Percentiles rank a stretch among this genome's conserved stretches.
Evolutionary conservation across 2,888 invertebrate species (phyloP).

Genomic region (Eledone cirrhosa): DNA sequence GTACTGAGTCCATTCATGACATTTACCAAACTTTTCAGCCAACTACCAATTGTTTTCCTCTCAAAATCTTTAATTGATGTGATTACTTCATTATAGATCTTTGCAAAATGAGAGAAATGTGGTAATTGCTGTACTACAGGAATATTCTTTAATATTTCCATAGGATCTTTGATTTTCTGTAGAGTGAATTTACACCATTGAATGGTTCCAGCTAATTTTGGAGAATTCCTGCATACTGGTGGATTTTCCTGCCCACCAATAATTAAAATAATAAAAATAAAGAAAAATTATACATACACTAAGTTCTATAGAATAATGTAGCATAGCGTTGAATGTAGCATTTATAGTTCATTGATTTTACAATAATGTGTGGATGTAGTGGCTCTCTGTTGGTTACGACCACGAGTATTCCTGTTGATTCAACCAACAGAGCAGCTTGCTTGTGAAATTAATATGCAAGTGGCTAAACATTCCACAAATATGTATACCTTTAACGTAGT

Average conservation of each 20-base stretch:
- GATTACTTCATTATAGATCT: constrained; percentile 61
- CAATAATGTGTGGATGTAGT: too few relatives aligned
- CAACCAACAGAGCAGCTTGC: too few relatives aligned
- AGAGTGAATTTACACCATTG: constrained; percentile 65
- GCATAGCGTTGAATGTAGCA: too few relatives aligned
- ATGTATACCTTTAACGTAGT: too few relatives aligned
- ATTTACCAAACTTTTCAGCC: constrained; percentile 63
- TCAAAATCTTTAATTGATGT: constrained; percentile 65
- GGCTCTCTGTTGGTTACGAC: too few relatives aligned
- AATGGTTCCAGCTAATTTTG: constrained; percentile 66
- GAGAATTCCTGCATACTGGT: constrained; percentile 62
- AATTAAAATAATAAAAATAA: background rate
- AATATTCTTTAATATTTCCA: constrained; percentile 64
- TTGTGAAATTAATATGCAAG: too few relatives aligned
- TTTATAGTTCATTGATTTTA: too few relatives aligned
- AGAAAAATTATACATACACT: too few relatives aligned
- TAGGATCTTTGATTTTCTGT: constrained; percentile 65
- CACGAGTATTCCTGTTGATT: too few relatives aligned
- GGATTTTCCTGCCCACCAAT: constrained; percentile 53
- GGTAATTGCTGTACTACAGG: constrained; percentile 61
- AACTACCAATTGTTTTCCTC: constrained; percentile 64
- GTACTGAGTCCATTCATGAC: constrained; percentile 61
- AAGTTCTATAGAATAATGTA: too few relatives aligned
- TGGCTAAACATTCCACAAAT: too few relatives aligned
- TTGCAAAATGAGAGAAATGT: constrained; percentile 61